phyloP scores from a whole-genome alignment of 2,888 invertebrate species.

The Acanthosepion pharaonis region DNA sequence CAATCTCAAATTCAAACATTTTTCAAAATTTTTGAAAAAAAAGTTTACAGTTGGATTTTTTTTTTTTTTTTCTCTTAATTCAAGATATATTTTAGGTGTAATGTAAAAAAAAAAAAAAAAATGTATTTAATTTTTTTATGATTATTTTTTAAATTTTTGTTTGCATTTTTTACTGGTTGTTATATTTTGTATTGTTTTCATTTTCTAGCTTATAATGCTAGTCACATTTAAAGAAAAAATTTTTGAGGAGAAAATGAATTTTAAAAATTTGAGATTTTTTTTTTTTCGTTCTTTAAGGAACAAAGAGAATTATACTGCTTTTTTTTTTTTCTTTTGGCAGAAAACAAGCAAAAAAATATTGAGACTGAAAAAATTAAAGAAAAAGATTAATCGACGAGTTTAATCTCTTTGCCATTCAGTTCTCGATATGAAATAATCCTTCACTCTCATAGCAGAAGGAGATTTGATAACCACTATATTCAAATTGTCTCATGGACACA shows the following conservation, averaged over 20 bases:
- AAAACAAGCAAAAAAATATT: not conserved
- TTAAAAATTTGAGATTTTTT: no score
- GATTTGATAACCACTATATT: not conserved
- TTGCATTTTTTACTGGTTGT: conserved; percentile 1
- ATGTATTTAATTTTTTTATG: not conserved
- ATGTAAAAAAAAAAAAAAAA: not conserved
- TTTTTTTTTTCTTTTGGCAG: not conserved
- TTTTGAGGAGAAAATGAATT: not conserved
- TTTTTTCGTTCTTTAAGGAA: not conserved
- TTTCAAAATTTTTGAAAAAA: not conserved
- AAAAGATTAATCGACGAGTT: not conserved
- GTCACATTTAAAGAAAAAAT: not conserved
- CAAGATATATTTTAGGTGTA: not conserved
- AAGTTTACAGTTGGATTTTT: not conserved
- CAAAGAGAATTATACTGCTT: not conserved
- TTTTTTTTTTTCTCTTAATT: not conserved
- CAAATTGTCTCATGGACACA: not conserved
- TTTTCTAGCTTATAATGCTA: conserved; percentile 13
- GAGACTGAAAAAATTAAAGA: not conserved
- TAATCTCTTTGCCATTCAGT: not conserved
- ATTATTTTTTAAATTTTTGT: not conserved
- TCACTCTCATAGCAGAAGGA: not conserved
- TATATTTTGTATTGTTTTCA: not conserved
- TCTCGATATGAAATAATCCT: not conserved
- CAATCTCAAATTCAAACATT: not conserved